A percentile compares a stretch with the other conserved stretches of the same genome.
Evolutionary conservation across 2,113 vertebrate genomes (phyloP).

Genomic region (Aramus guarauna): DNA sequence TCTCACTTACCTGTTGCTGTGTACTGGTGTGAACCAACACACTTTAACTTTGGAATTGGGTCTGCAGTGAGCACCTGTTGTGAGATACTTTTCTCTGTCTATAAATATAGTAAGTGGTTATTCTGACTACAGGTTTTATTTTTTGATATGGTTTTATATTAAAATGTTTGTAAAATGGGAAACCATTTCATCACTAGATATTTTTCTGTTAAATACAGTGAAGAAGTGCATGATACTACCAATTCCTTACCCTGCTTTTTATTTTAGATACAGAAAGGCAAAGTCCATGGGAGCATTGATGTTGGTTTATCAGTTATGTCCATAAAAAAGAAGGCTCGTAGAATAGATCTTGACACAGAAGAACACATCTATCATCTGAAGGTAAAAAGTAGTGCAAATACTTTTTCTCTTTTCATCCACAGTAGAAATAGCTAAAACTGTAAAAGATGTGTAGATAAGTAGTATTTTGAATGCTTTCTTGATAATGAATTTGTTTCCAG

Average conservation of each 20-base stretch:
- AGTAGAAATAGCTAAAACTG: background rate
- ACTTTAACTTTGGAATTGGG: background rate
- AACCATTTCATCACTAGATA: background rate
- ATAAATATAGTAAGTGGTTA: background rate
- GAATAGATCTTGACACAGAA: slow-evolving; percentile 97
- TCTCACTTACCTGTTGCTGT: background rate
- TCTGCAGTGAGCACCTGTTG: background rate
- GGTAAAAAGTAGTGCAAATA: slow-evolving; percentile 69
- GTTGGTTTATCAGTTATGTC: slow-evolving; percentile 98
- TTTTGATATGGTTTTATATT: background rate
- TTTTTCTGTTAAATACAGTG: background rate
- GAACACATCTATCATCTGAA: slow-evolving; percentile 99
- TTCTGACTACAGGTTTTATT: background rate
- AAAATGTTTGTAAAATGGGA: background rate
- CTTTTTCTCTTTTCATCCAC: background rate
- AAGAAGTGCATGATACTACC: background rate
- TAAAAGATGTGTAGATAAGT: background rate
- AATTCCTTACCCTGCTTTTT: background rate
- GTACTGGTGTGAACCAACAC: background rate
- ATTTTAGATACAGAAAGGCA: slow-evolving; percentile 94
- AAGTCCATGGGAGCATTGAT: slow-evolving; percentile 97
- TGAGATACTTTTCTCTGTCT: background rate
- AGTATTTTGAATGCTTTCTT: background rate
- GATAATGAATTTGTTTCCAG: slow-evolving; percentile 57
- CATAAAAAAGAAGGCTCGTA: slow-evolving; percentile 94